Conservation (phyloP, 2,113 vertebrate genomes). For the mouse (Mus musculus) region DNA sequence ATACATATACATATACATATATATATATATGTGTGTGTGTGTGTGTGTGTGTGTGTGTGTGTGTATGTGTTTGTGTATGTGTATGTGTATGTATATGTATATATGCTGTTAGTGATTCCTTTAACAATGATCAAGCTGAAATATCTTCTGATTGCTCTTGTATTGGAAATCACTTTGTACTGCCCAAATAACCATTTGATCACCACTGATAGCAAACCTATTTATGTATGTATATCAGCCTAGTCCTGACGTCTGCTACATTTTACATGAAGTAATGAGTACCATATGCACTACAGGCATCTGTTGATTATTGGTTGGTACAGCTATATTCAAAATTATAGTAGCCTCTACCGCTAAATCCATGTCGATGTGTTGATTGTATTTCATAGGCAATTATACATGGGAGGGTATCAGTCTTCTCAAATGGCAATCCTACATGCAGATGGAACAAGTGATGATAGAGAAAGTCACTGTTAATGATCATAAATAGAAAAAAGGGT, state of each 20-base stretch:
- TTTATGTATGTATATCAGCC: rapidly evolving
- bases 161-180: conserved; percentile 35
- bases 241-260: background rate
- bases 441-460: background rate
- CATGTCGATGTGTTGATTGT: background rate
- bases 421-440: background rate
- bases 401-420: background rate
- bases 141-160: background rate
- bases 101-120: background rate
- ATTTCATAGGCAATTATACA: background rate
- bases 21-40: too few relatives aligned
- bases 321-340: background rate
- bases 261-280: background rate
- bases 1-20: too few relatives aligned
- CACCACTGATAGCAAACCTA: background rate
- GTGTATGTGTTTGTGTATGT: too few relatives aligned
- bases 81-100: too few relatives aligned
- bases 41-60: too few relatives aligned
- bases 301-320: background rate
- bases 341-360: background rate
- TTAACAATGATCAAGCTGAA: conserved; percentile 9
- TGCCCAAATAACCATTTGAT: background rate
- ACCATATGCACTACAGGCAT: background rate
- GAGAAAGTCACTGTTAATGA: background rate
- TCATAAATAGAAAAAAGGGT: background rate